Conservation (phyloP, 1,140 invertebrate genomes). For the Lysiphlebus fabarum region DNA sequence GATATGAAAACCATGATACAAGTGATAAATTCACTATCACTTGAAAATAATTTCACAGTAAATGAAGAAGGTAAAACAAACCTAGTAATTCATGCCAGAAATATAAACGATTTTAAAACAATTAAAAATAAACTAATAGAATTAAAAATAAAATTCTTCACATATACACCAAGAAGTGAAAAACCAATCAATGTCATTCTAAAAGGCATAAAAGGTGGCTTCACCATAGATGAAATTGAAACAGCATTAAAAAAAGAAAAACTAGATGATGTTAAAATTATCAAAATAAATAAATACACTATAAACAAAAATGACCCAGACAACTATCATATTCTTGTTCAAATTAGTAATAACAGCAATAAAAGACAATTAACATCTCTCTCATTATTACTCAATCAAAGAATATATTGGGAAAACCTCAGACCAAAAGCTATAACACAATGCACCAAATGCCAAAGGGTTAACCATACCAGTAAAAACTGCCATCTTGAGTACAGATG, state of each 20-base stretch:
- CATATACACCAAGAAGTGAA: background rate
- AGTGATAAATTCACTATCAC: too few relatives aligned
- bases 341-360: constrained; percentile 1
- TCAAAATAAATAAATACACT: background rate
- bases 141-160: background rate
- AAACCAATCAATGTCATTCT: background rate
- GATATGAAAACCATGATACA: too few relatives aligned
- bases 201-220: background rate
- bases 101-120: too few relatives aligned
- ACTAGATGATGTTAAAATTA: background rate
- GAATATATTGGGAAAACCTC: background rate
- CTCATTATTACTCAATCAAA: constrained; percentile 13
- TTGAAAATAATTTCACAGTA: too few relatives aligned
- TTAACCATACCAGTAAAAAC: constrained; percentile 14
- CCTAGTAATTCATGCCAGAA: too few relatives aligned
- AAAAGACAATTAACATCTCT: constrained; percentile 2
- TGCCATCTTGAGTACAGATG: constrained; percentile 13
- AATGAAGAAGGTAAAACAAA: too few relatives aligned
- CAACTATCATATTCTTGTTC: background rate
- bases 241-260: background rate
- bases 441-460: constrained; percentile 20
- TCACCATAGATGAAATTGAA: background rate
- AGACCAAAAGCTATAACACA: constrained; percentile 5
- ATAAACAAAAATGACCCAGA: background rate
- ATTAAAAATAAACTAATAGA: background rate